A percentile compares a stretch with the other conserved stretches of the same genome.
These are phyloP conservation scores for Nasua narica DNA, from an alignment of 2,797 vertebrate species.

Conservation along the genomic window DNA sequence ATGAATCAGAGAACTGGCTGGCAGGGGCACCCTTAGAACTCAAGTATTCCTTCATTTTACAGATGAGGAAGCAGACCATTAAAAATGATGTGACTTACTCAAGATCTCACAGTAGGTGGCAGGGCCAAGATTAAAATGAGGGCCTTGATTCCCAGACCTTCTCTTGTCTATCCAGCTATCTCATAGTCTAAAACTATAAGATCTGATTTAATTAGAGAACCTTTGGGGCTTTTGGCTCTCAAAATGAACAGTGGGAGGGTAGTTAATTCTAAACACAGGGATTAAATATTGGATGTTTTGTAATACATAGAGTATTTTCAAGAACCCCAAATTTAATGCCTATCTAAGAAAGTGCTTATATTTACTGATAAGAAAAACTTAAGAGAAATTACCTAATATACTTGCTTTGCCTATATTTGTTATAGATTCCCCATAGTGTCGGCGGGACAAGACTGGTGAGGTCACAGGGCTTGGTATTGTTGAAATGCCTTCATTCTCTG, in stretches of 20 bases:
- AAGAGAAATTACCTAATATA: slow-evolving; percentile 89
- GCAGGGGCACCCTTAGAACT: background rate
- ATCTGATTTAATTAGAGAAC: background rate
- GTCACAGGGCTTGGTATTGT: slow-evolving; percentile 93
- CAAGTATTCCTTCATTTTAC: background rate
- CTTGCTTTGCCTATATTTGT: slow-evolving; percentile 98
- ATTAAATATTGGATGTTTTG: background rate
- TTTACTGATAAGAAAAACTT: background rate
- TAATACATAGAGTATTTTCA: background rate
- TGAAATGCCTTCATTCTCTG: slow-evolving; percentile 90
- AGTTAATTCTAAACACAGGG: background rate
- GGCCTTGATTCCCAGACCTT: background rate
- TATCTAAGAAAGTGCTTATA: background rate
- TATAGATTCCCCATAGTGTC: slow-evolving; percentile 97
- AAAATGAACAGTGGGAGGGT: background rate
- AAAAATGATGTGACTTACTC: background rate
- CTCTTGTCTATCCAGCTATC: background rate
- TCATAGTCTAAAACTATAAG: background rate
- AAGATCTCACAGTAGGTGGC: background rate
- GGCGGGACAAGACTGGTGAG: slow-evolving; percentile 91
- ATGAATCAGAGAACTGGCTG: background rate
- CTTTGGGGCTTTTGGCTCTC: background rate
- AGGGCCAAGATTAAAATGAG: background rate
- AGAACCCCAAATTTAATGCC: background rate
- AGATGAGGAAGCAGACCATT: background rate